phyloP scores from a whole-genome alignment of 1,140 invertebrate genomes.

The Pseudoatta argentina region DNA sequence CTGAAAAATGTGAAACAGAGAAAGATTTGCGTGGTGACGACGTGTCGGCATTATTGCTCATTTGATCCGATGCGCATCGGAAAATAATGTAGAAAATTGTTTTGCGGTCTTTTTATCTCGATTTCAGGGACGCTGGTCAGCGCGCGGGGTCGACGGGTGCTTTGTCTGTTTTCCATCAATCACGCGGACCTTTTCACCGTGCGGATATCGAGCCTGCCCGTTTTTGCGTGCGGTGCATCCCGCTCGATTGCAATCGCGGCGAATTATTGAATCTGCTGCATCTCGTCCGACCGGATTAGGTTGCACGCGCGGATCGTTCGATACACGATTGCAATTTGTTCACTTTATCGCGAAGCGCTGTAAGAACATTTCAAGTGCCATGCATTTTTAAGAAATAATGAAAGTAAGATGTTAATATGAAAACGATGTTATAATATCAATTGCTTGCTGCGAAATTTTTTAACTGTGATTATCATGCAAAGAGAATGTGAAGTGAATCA shows the following conservation, averaged over 20 bases:
- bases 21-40: constrained; percentile 62
- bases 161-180: constrained; percentile 85
- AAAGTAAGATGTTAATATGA: neutral
- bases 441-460: neutral
- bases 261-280: constrained; percentile 85
- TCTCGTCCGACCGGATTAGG: constrained; percentile 77
- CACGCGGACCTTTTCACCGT: constrained; percentile 82
- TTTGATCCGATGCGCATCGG: constrained; percentile 76
- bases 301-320: constrained; percentile 70
- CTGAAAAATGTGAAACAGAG: constrained; percentile 53
- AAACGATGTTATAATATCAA: neutral
- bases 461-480: neutral
- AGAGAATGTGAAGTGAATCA: neutral
- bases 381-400: constrained; percentile 27
- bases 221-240: constrained; percentile 83
- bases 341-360: constrained; percentile 79
- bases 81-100: constrained; percentile 84
- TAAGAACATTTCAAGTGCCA: constrained; percentile 30
- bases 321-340: constrained; percentile 84
- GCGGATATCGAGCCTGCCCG: constrained; percentile 81
- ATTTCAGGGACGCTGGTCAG: constrained; percentile 76
- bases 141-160: constrained; percentile 65
- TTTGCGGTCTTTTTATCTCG: constrained; percentile 84
- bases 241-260: constrained; percentile 83
- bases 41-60: constrained; percentile 75